Base-by-base conservation (phyloP, 2,888 invertebrate species). In the Epiblema foenella region DNA sequence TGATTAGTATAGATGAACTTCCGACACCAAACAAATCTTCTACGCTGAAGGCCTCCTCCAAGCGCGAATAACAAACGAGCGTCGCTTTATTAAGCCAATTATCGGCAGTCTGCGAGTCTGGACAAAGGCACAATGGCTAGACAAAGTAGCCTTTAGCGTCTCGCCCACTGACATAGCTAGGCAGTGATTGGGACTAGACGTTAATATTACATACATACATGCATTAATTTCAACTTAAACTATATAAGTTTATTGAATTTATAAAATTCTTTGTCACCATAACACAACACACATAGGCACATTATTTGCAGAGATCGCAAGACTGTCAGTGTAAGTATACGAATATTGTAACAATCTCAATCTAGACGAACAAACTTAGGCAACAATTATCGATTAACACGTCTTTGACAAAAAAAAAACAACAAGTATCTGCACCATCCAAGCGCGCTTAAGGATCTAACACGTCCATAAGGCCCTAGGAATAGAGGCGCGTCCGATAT, bases 31-130 rank as follows among this genome's bases (percentile, higher is more conserved):
- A 46, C 46, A 46, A 46, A 46, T 46, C 33, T 33, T 8, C 1
- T 12, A 46, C n/a, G 8, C 7, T 12, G 9, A 60, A 59, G 24
- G 17, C 10, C 29, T 11, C 17, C 29, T 49, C 18, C 33, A 24
- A 59, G 58, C 39, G 58, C 20, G 51, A 37, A 37, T 52, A 63
- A 63, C 63, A 63, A 63, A 63, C 20, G 63, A 52, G 52, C 63
- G 52, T 63, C 63, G 63, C 20, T 63, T 63, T 63, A 63, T 63
- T 52, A 63, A 18, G 20, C 63, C 63, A 63, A 63, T 63, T 63
- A 63, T 63, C 52, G 10, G 33, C 20, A 15, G 54, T 54, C 54
- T 54, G 15, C 54, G 20, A 9, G 62, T 24, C 60, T 51, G 63
- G 63, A 51, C 62, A 62, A 10, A 63, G 52, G 29, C 63, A 52